Conservation (phyloP, 2,797 vertebrate species). For the Glossophaga mutica region DNA sequence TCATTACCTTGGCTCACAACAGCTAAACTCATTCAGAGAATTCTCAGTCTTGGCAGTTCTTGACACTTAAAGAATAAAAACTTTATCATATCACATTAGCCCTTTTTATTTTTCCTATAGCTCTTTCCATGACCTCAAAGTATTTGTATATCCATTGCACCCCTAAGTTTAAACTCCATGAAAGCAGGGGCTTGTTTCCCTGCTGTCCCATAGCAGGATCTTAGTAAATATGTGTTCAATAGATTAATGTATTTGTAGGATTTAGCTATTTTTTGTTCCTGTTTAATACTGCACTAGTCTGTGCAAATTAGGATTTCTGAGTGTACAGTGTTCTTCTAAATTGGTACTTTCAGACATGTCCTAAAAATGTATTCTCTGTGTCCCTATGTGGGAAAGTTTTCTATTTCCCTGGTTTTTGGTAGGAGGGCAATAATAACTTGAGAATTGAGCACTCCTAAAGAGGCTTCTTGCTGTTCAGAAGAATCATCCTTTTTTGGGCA, state of each 20-base stretch:
- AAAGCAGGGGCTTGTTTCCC: neutral
- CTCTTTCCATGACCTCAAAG: neutral
- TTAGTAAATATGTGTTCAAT: neutral
- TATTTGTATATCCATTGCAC: neutral
- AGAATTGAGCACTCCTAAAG: neutral
- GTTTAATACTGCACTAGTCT: neutral
- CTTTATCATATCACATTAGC: neutral
- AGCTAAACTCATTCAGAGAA: neutral
- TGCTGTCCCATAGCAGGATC: neutral
- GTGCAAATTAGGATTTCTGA: conserved; percentile 9
- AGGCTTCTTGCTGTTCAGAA: neutral
- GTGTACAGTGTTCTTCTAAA: neutral
- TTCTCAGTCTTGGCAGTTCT: neutral
- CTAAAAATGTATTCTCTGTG: neutral
- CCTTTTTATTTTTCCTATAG: neutral
- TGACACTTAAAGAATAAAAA: neutral
- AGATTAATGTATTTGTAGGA: neutral
- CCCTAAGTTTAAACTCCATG: neutral
- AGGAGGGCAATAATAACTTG: neutral
- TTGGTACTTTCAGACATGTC: neutral
- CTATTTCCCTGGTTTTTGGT: neutral
- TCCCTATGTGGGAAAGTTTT: neutral
- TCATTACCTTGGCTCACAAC: neutral
- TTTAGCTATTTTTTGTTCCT: neutral
- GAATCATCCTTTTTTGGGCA: neutral